These are phyloP conservation scores for Acrobasis repandana DNA, from an alignment of 2,888 invertebrate genomes.

Conservation along the genomic window DNA sequence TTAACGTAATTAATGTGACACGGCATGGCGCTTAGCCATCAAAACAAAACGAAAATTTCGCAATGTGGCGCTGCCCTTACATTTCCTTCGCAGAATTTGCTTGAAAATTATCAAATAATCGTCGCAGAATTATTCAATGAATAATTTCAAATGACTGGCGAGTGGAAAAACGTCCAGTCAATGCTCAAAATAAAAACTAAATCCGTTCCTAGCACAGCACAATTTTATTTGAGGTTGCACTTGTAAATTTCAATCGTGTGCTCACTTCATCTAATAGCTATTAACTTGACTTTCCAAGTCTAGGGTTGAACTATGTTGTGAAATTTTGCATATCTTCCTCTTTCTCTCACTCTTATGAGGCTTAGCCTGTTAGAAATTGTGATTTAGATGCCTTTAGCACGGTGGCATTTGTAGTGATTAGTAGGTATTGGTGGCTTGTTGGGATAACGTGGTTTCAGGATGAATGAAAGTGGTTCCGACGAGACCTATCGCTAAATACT, in stretches of 20 bases:
- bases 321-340: conserved; percentile 76
- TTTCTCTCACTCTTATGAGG: conserved; percentile 59
- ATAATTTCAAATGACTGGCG: background rate
- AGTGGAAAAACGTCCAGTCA: conserved; percentile 32
- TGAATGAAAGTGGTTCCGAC: background rate
- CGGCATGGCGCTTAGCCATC: no score
- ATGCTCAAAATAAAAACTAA: conserved; percentile 65
- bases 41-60: no score
- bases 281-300: conserved; percentile 26
- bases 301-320: conserved; percentile 63
- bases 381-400: conserved; percentile 78
- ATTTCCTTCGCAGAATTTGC: no score
- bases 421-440: conserved; percentile 22
- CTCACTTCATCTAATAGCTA: conserved; percentile 27
- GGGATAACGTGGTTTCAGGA: conserved; percentile 1
- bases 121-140: background rate
- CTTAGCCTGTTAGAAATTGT: conserved; percentile 73
- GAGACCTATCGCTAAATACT: no score
- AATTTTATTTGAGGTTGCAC: conserved; percentile 45
- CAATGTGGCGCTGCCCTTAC: no score
- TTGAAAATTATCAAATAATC: background rate
- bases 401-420: conserved; percentile 45
- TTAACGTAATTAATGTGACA: no score
- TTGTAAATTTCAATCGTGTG: conserved; percentile 22
- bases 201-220: conserved; percentile 60